Evolutionary conservation across 1,140 invertebrate species (phyloP).

Genomic region (Eurosta solidaginis): DNA sequence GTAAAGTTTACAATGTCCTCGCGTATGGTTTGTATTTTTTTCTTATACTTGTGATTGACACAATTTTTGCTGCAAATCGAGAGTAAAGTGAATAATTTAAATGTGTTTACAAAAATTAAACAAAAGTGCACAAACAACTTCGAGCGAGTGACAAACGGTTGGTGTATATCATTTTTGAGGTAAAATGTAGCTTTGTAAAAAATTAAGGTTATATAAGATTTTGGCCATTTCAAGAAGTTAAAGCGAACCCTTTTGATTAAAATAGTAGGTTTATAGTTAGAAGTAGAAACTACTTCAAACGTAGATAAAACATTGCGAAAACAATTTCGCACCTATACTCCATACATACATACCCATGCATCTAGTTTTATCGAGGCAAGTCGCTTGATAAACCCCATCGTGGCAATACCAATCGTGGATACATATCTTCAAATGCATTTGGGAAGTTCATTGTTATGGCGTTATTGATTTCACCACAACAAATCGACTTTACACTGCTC

Average conservation of each 20-base stretch:
- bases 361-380: too few relatives aligned
- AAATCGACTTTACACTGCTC: not conserved
- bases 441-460: too few relatives aligned
- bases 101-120: not conserved
- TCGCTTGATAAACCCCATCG: too few relatives aligned
- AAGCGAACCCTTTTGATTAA: too few relatives aligned
- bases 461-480: not conserved
- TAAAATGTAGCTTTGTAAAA: not conserved
- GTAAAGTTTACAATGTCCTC: too few relatives aligned
- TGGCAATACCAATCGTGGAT: not conserved
- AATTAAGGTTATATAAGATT: constrained; percentile 17
- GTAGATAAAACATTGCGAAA: too few relatives aligned
- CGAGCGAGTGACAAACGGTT: not conserved
- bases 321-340: too few relatives aligned
- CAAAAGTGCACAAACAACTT: not conserved
- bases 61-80: not conserved
- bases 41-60: not conserved
- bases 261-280: too few relatives aligned
- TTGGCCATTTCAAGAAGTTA: too few relatives aligned
- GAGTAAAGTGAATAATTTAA: not conserved
- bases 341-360: too few relatives aligned
- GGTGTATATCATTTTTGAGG: not conserved
- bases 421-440: not conserved
- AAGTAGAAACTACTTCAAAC: too few relatives aligned
- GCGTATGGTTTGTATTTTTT: not conserved